Evolutionary conservation across 1,140 invertebrate species (phyloP).

Genomic region (Ectropis grisescens): DNA sequence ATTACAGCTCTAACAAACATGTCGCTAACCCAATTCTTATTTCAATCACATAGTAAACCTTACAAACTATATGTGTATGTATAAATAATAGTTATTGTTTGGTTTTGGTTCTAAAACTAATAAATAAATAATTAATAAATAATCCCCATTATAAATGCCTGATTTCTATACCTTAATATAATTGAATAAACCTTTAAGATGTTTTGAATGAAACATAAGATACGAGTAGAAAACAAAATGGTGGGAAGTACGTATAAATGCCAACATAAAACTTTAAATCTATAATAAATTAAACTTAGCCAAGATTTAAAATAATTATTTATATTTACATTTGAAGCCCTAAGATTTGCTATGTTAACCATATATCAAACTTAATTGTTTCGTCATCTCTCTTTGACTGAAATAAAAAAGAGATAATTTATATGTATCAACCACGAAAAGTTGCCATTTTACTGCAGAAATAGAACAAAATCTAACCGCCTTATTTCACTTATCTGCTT

Average conservation of each 20-base stretch:
- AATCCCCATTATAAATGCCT: background rate
- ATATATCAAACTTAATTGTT: slow-evolving; percentile 11
- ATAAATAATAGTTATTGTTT: slow-evolving; percentile 20
- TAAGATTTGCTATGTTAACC: slow-evolving; percentile 5
- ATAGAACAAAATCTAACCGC: no score
- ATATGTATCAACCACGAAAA: no score
- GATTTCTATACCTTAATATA: background rate
- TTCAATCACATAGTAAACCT: slow-evolving; percentile 6
- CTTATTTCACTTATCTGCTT: no score
- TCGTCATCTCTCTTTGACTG: slow-evolving; percentile 3
- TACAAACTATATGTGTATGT: slow-evolving; percentile 9
- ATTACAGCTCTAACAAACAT: no score
- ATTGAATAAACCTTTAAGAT: background rate
- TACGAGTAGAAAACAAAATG: slow-evolving; percentile 14
- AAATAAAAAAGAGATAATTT: no score
- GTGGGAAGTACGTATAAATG: slow-evolving; percentile 37
- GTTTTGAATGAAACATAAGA: slow-evolving; percentile 2
- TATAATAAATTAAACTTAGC: slow-evolving; percentile 28
- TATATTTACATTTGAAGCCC: slow-evolving; percentile 20
- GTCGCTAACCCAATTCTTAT: no score
- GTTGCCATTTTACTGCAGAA: no score
- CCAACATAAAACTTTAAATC: slow-evolving; percentile 17
- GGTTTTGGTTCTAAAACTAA: slow-evolving; percentile 24
- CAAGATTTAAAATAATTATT: no score
- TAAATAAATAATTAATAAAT: slow-evolving; percentile 3